A percentile compares a stretch with the other conserved stretches of the same genome.
These are phyloP conservation scores for Numenius phaeopus DNA, from an alignment of 2,797 vertebrate species.

Conservation along the genomic window DNA sequence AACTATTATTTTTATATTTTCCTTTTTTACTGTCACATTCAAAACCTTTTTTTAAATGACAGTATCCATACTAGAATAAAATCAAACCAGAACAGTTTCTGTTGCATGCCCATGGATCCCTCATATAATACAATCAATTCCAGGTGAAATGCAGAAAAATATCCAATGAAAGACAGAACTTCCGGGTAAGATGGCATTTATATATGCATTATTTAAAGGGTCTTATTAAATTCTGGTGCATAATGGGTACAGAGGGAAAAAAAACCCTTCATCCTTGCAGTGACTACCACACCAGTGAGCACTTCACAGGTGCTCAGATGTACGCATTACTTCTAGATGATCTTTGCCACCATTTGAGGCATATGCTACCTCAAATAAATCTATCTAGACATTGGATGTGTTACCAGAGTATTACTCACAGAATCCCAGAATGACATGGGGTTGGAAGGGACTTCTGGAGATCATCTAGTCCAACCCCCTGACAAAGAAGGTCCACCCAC, in stretches of 20 bases:
- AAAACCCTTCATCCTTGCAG: background rate
- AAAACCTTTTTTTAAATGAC: background rate
- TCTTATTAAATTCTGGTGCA: background rate
- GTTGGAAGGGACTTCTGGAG: no score
- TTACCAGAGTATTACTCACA: background rate
- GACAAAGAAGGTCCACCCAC: no score
- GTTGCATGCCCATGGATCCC: background rate
- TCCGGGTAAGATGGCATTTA: background rate
- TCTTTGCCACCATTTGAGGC: background rate
- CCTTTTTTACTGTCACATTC: background rate
- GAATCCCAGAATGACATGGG: no score
- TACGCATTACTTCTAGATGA: background rate
- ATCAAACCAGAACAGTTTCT: background rate
- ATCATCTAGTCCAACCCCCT: no score
- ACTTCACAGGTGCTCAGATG: background rate
- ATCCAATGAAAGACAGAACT: background rate
- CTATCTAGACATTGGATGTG: background rate
- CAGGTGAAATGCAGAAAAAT: background rate
- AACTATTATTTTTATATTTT: background rate
- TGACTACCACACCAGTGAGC: background rate
- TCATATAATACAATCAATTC: background rate
- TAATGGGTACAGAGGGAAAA: background rate
- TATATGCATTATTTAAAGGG: background rate
- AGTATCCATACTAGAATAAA: background rate
- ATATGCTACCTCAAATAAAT: background rate